A percentile compares a stretch with the other conserved stretches of the same genome.
Conservation (phyloP, 2,797 vertebrate genomes). For the Siniperca undulata region DNA sequence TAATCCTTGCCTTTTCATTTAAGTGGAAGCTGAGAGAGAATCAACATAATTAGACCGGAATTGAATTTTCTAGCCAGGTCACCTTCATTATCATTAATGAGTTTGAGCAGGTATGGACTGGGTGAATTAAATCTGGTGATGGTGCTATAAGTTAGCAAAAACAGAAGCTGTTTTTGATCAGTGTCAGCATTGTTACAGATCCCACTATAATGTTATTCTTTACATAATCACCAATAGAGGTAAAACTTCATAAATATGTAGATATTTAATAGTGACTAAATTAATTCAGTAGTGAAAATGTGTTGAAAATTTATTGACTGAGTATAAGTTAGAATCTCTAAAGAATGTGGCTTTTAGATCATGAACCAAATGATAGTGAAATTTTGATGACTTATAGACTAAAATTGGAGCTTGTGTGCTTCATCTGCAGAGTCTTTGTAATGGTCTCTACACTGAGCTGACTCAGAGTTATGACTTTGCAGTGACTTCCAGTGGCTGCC, state of each 20-base stretch:
- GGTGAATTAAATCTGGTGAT: conserved; percentile 4
- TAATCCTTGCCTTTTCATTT: background rate
- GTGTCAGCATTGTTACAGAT: background rate
- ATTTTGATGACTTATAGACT: background rate
- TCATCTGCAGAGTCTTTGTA: conserved; percentile 6
- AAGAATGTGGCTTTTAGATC: background rate
- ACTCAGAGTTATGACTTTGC: conserved; percentile 72
- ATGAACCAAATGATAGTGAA: background rate
- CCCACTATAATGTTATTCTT: background rate
- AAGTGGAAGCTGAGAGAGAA: conserved; percentile 26
- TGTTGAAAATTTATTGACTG: background rate
- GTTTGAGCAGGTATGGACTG: conserved; percentile 5
- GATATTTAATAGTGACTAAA: no score
- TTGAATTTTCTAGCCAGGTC: conserved; percentile 28
- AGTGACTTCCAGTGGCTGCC: conserved; percentile 54
- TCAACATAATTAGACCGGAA: conserved; percentile 27
- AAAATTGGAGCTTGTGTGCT: conserved; percentile 3
- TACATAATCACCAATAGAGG: background rate
- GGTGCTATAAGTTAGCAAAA: conserved; percentile 19
- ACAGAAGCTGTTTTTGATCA: background rate
- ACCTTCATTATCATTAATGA: conserved; percentile 49
- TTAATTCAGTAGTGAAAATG: background rate
- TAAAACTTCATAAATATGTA: background rate
- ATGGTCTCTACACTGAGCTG: conserved; percentile 33
- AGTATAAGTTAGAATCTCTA: background rate